Percentiles rank a stretch among this genome's conserved stretches.
Conservation (phyloP, 2,797 vertebrate species). For the Sebastes umbrosus region DNA sequence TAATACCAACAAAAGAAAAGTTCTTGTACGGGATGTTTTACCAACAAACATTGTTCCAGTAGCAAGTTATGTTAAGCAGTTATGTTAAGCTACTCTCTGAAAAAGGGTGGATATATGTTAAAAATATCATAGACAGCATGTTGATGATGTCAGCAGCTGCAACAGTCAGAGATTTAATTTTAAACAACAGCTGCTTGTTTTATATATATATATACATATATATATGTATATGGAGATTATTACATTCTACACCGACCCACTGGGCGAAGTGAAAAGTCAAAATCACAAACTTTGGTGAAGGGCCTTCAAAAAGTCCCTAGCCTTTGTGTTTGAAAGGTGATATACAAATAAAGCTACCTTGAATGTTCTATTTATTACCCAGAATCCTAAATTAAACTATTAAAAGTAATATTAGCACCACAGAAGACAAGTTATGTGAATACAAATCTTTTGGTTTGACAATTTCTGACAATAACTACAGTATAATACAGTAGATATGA, state of each 20-base stretch:
- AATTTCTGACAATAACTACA: too few relatives aligned
- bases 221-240: not conserved
- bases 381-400: not conserved
- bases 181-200: slow-evolving; percentile 5
- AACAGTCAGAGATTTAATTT: slow-evolving; percentile 3
- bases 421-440: not conserved
- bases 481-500: too few relatives aligned
- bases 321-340: not conserved
- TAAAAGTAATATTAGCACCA: not conserved
- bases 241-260: not conserved
- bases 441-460: too few relatives aligned
- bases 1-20: not conserved
- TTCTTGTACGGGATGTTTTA: not conserved
- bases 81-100: not conserved
- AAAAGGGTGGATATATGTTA: not conserved
- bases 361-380: not conserved
- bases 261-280: not conserved
- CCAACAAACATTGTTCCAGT: not conserved
- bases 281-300: not conserved
- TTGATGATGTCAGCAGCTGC: not conserved
- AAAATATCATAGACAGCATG: not conserved
- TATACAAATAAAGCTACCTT: not conserved
- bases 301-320: not conserved
- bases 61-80: not conserved
- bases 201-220: not conserved